These are phyloP conservation scores for Drosophila tristis DNA, from an alignment of 1,140 invertebrate species.

Conservation along the genomic window DNA sequence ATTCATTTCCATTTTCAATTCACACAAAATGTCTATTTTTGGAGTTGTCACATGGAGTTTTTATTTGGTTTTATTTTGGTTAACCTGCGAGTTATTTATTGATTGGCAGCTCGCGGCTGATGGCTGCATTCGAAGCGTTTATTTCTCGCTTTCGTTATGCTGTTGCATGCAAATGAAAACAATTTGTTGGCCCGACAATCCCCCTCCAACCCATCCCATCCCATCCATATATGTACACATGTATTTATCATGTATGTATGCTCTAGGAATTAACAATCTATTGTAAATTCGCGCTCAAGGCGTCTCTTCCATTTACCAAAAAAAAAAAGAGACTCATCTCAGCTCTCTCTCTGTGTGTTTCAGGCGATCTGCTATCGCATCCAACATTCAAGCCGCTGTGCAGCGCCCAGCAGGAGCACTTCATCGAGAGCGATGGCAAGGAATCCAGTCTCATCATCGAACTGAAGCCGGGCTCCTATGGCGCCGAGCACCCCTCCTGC, in stretches of 20 bases:
- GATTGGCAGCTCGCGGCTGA: constrained; percentile 45
- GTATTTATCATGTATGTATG: not conserved
- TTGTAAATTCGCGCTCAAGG: constrained; percentile 51
- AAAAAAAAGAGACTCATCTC: not conserved
- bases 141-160: constrained; percentile 18
- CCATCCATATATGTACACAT: too few relatives aligned
- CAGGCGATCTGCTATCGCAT: constrained; percentile 71
- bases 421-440: constrained; percentile 80
- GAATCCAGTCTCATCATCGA: constrained; percentile 83
- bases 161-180: constrained; percentile 16
- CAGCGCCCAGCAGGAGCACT: constrained; percentile 75
- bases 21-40: constrained; percentile 51
- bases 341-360: constrained; percentile 10
- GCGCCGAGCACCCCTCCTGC: constrained; percentile 58
- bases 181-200: not conserved
- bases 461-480: constrained; percentile 66
- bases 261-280: constrained; percentile 42
- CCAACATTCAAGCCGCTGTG: constrained; percentile 77
- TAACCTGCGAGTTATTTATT: constrained; percentile 42
- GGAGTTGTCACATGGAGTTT: constrained; percentile 30
- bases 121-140: constrained; percentile 32
- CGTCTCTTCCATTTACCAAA: constrained; percentile 34
- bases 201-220: not conserved
- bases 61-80: constrained; percentile 26
- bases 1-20: constrained; percentile 27